Base-by-base conservation (phyloP, 1,140 invertebrate genomes). In the Solenopsis fugax region DNA sequence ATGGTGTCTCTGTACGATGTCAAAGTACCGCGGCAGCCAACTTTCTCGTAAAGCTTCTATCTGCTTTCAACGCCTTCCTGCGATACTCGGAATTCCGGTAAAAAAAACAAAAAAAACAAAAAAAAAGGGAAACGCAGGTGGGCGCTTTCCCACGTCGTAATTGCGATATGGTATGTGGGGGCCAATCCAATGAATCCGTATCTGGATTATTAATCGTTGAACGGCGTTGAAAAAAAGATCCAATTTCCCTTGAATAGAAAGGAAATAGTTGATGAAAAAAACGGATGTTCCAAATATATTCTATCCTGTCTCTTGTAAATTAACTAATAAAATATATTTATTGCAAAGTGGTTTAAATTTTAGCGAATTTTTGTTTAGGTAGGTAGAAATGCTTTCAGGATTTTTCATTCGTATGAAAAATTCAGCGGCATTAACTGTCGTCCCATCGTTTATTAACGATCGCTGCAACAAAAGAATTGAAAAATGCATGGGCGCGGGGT, bases 1-100 rank as follows among this genome's bases (percentile, higher is more conserved):
- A 73, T 76, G 62, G 67, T 71, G 62, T 76, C 48, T 85, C 73
- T 78, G 48, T 80, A 80, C 52, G 76, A 86, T 60, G 76, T 80
- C 88, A 84, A 89, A 88, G 72, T 85, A 73, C 65, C 72, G 73
- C 48, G 41, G 56, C 48, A 29, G n/a, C 45, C 34, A 50, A 41
- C 24, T 45, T 85, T 56, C 48, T 60, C 60, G 50, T 56, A 56
- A 50, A 41, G 21, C 54, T 78, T 45, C 37, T 56, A 41, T 75
- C 60, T 12, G 21, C 71, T 50, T 84, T 69, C 13, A 13, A 34
- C 12, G 34, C 29, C 37, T 50, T 64, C 10, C 6, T 37, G 52
- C 29, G 50, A 69, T 41, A 29, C 24, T 16, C 86, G 62, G 12
- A 21, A 41, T 48, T 73, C 21, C 58, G 45, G 81, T n/a, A n/a